Conservation (phyloP, 2,113 vertebrate species). For the human region DNA sequence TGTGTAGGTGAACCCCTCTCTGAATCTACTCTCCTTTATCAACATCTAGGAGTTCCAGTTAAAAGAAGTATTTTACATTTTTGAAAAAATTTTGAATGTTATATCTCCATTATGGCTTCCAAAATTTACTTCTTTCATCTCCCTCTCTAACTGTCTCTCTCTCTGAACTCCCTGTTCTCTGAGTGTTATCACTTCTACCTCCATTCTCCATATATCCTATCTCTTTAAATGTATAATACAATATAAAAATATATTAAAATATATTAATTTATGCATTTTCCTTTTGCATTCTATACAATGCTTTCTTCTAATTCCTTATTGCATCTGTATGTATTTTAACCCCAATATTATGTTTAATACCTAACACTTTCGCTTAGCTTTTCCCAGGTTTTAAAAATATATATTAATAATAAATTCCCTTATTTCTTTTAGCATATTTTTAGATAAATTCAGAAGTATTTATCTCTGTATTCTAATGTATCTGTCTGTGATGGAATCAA, state of each 20-base stretch:
- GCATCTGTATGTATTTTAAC: not conserved
- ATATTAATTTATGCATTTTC: not conserved
- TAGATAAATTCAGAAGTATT: not conserved
- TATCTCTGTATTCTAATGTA: not conserved
- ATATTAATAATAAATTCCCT: not conserved
- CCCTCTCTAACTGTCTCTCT: rapidly evolving
- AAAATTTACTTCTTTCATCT: not conserved
- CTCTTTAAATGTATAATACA: not conserved
- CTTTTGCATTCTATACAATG: not conserved
- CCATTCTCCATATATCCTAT: not conserved
- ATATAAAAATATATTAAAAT: not conserved
- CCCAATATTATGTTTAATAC: not conserved
- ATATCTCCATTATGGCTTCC: not conserved
- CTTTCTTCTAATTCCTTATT: not conserved
- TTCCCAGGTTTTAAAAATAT: not conserved
- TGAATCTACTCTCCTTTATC: not conserved
- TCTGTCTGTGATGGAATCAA: not conserved
- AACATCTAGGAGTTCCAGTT: not conserved
- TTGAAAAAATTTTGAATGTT: not conserved
- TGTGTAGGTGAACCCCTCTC: no score
- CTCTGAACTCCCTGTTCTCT: not conserved
- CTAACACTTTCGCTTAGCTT: not conserved
- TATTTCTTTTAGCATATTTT: not conserved
- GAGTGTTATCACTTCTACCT: not conserved
- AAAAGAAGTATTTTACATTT: not conserved